Evolutionary conservation across 2,888 invertebrate species (phyloP), one percentile per base, ranked within the genome.

Genomic region (Formica aserva): DNA sequence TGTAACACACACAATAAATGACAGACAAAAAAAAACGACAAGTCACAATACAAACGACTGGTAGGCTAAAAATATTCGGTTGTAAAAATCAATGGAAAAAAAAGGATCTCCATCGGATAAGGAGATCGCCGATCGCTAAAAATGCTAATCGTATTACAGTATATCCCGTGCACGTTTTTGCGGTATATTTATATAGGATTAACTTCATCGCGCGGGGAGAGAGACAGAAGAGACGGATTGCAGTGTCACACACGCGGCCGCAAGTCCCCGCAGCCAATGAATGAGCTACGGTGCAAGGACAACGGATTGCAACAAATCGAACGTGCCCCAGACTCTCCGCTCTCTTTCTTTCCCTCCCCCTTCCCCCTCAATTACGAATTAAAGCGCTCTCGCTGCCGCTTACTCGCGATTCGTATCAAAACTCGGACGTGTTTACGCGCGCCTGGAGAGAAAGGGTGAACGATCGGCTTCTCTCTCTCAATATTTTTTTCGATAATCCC

Each of bases 381-480:
- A 90, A 90, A 86, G 85, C 86, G 85, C 84, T 87, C 66, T 86
- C 57, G 38, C 90, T 66, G 84, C 91, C 87, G 90, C 89, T 92
- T 91, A 92, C 92, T 91, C 86, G 89, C 91, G 92, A 92, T 91
- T 91, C 89, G 91, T 89, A 88, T 90, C 84, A 45, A 67, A 45
- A 62, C 45, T 60, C 48, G 63, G 29, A 38, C 71, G 75, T 71
- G 82, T 85, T 77, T 81, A 63, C 63, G 32, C 45, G 38, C 83
- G 71, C 52, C 78, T 18, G 48, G 38, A 74, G 77, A 67, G 82
- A 71, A 55, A 75, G 72, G 55, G 55, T 52, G 63, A 60, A 62
- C 74, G 82, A 65, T 22, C 78, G 78, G 11, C 32, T 60, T 11
- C 48, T 52, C 48, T 26, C 26, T 26, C 26, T 26, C 26, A 18